Percentiles rank a stretch among this genome's conserved stretches.
These are phyloP conservation scores for Agrochola lota DNA, from an alignment of 2,888 invertebrate species.

Conservation along the genomic window DNA sequence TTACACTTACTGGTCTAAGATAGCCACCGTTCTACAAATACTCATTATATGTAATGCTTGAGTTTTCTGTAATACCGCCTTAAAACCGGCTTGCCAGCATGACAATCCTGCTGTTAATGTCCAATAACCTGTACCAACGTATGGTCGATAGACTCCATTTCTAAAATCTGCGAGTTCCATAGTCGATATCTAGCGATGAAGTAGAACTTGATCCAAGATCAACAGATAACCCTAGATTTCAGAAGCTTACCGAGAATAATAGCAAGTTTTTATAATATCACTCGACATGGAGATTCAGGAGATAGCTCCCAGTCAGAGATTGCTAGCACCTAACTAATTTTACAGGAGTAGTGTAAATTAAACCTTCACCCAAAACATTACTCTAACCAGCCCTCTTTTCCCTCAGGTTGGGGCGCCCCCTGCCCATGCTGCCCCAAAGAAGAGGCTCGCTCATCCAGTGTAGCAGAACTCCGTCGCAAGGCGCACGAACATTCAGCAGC, in stretches of 20 bases:
- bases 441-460: conserved; percentile 95
- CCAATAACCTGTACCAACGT: neutral
- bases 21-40: neutral
- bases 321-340: no score
- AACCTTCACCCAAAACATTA: neutral
- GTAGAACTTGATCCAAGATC: neutral
- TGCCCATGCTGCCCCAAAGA: conserved; percentile 95
- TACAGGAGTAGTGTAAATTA: no score
- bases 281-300: no score
- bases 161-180: neutral
- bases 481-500: conserved; percentile 99
- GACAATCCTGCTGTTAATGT: no score
- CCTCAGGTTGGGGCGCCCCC: conserved; percentile 93
- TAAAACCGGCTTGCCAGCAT: neutral
- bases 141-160: neutral
- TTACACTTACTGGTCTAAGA: neutral
- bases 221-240: no score
- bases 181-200: neutral
- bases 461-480: conserved; percentile 97
- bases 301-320: no score
- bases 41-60: neutral
- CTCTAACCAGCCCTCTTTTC: neutral
- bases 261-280: no score
- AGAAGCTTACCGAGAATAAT: no score
- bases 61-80: neutral